Evolutionary conservation across 2,113 vertebrate genomes (phyloP), one percentile per base, ranked within the genome.

Genomic region (Tragelaphus scriptus): DNA sequence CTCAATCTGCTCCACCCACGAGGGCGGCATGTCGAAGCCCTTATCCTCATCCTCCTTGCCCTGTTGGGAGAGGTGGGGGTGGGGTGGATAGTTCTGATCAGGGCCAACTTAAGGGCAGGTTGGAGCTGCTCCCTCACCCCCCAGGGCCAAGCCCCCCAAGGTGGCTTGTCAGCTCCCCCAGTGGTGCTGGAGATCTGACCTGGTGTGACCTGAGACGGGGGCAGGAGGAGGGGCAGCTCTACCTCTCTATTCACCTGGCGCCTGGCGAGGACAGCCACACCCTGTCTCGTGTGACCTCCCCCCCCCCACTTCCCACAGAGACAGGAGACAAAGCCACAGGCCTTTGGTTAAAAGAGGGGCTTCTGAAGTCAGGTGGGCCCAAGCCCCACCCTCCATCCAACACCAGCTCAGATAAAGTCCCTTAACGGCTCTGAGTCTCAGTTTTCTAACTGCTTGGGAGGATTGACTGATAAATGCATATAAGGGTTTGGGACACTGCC

Each of bases 1-100:
- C 2, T 71, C 21, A 79, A 99, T 98, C 90, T 15, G 98, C 2
- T 98, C 81, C 95, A 99, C 99, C 99, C 99, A 99, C 0, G 99
- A 99, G 6, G 93, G 95, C 0, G 99, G 99, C 99, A 99, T 99
- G 88, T 99, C 97, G 87, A 99, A 99, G 16, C 97, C 98, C 36
- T 81, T 97, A 6, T 89, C 95, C 47, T 97, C 95, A 6, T 98
- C 96, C 25, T 98, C 98, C 2, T 98, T 98, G 92, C 97, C 98
- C 99, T 99, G 68, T 21, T 89, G 90, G 98, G 84, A 98, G 63
- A 98, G 58, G 96, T 4, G 1, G 40, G 61, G 5, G 5, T 4
- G 3, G 17, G 47, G 11, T 1, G 47, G 63, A 15, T 4, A 81
- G 26, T 65, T 40, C n/a, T 53, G 55, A 47, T 71, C n/a, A 71